These are phyloP conservation scores for Gibbula magus DNA, from an alignment of 2,888 invertebrate genomes.

Conservation along the genomic window DNA sequence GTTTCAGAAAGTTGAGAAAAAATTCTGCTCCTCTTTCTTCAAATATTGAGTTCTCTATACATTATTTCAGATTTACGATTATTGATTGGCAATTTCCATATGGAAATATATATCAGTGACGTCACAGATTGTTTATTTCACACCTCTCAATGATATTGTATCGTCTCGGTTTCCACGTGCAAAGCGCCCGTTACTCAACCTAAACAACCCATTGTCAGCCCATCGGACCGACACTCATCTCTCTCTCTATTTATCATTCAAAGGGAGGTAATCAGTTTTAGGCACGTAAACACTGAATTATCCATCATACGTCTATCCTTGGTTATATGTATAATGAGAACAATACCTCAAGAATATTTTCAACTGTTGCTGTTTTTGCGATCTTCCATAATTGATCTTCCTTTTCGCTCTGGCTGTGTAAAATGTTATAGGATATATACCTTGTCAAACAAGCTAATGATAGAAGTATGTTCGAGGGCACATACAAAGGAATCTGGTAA, in stretches of 20 bases:
- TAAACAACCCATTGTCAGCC: background rate
- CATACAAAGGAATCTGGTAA: background rate
- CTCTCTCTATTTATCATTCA: background rate
- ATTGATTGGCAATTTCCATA: background rate
- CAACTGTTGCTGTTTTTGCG: background rate
- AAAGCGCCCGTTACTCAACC: background rate
- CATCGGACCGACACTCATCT: background rate
- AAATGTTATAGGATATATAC: background rate
- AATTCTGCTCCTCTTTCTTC: background rate
- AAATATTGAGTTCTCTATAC: background rate
- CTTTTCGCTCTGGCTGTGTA: background rate
- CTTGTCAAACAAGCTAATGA: conserved; percentile 16
- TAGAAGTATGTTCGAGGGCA: background rate
- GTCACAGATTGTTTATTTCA: conserved; percentile 11
- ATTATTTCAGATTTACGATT: conserved; percentile 1
- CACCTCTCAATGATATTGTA: background rate
- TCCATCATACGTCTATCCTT: background rate
- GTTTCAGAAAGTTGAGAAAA: conserved; percentile 4
- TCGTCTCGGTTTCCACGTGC: background rate
- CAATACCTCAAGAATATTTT: background rate
- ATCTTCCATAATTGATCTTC: conserved; percentile 6
- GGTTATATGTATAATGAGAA: conserved; percentile 6
- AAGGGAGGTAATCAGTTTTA: background rate
- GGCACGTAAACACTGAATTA: background rate
- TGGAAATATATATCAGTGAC: conserved; percentile 14